Evolutionary conservation across 2,797 vertebrate genomes (phyloP).

Genomic region (Siniperca undulata): DNA sequence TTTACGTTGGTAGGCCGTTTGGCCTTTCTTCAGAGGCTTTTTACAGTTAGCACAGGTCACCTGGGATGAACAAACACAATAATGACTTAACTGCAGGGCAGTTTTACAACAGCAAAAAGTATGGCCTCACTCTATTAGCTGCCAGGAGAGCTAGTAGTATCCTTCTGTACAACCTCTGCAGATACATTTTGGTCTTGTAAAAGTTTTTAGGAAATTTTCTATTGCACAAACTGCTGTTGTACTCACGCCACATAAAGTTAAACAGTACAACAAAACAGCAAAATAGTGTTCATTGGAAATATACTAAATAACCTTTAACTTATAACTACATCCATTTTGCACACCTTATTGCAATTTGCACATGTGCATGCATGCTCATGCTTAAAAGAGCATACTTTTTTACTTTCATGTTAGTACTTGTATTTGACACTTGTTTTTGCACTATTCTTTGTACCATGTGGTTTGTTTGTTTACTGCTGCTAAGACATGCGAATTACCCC

Average conservation of each 20-base stretch:
- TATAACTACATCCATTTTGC: no score
- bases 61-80: slow-evolving; percentile 62
- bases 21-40: slow-evolving; percentile 98
- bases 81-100: background rate
- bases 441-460: no score
- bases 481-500: no score
- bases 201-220: background rate
- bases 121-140: background rate
- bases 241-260: background rate
- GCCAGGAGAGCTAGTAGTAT: no score
- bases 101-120: slow-evolving; percentile 9
- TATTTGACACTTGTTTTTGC: no score
- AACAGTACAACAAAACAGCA: background rate
- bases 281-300: background rate
- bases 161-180: background rate
- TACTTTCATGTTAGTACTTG: no score
- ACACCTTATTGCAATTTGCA: no score
- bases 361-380: no score
- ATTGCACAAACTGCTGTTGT: background rate
- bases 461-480: no score
- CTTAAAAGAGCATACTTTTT: no score
- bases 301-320: background rate
- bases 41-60: slow-evolving; percentile 99
- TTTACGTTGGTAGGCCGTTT: slow-evolving; percentile 98
- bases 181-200: background rate